Evolutionary conservation across 2,797 vertebrate genomes (phyloP).

Genomic region (Benthosema pterotum): DNA sequence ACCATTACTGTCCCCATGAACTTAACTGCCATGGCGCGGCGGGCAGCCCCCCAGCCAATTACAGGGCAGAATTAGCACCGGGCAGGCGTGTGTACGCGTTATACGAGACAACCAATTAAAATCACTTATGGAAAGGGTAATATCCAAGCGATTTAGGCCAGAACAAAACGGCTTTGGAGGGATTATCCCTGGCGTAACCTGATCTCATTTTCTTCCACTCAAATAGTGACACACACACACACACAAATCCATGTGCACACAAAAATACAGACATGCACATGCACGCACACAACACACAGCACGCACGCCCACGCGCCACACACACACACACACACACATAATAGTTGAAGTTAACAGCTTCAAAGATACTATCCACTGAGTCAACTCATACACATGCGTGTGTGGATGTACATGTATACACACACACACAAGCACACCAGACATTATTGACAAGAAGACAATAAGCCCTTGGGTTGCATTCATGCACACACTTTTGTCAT

Average conservation of each 20-base stretch:
- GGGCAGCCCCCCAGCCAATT: slow-evolving; percentile 67
- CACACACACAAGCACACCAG: neutral
- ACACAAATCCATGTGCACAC: neutral
- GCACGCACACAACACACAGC: slow-evolving; percentile 44
- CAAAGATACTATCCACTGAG: slow-evolving; percentile 19
- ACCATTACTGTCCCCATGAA: slow-evolving; percentile 81
- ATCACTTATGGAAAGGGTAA: slow-evolving; percentile 79
- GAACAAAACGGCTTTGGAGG: slow-evolving; percentile 80
- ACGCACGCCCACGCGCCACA: slow-evolving; percentile 41
- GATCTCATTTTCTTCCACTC: slow-evolving; percentile 77
- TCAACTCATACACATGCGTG: slow-evolving; percentile 4
- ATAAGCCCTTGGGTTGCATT: slow-evolving; percentile 49
- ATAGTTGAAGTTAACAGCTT: slow-evolving; percentile 45
- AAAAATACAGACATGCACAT: slow-evolving; percentile 18
- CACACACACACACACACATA: slow-evolving; percentile 24
- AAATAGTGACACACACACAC: slow-evolving; percentile 37
- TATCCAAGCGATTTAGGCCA: slow-evolving; percentile 78
- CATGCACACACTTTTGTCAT: slow-evolving; percentile 53
- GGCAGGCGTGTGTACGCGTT: slow-evolving; percentile 68
- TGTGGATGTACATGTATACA: no score
- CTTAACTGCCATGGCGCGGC: slow-evolving; percentile 76
- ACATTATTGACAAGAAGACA: slow-evolving; percentile 58
- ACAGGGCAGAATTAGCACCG: slow-evolving; percentile 72
- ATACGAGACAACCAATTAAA: slow-evolving; percentile 85
- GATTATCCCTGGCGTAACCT: slow-evolving; percentile 78